A percentile compares a stretch with the other conserved stretches of the same genome.
These are phyloP conservation scores for Rhopilema esculentum DNA, from an alignment of 30 jellyfish, hydroid and myxozoan species.

Conservation along the genomic window DNA sequence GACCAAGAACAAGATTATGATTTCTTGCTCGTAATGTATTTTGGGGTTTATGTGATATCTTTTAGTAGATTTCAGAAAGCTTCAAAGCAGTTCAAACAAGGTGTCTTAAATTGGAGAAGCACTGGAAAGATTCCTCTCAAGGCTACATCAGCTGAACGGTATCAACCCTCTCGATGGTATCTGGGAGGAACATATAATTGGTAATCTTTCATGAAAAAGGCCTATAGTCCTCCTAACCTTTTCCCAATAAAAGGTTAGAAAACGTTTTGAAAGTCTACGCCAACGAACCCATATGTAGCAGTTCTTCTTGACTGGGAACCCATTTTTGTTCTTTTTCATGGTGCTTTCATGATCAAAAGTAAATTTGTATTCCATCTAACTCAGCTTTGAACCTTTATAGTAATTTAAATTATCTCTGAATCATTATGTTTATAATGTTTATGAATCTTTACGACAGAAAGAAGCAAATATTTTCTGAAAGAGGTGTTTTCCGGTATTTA, in stretches of 20 bases:
- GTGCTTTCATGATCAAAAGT: no score
- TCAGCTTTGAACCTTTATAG: background rate
- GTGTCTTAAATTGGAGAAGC: slow-evolving; percentile 30
- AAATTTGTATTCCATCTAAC: no score
- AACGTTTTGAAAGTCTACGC: background rate
- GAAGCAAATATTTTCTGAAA: background rate
- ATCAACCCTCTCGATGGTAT: slow-evolving; percentile 35
- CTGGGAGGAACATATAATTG: slow-evolving; percentile 29
- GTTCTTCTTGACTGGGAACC: no score
- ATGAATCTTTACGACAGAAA: background rate
- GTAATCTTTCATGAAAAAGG: background rate
- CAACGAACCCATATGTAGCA: background rate
- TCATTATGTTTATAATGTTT: background rate
- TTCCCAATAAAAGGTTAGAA: background rate
- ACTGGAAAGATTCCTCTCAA: slow-evolving; percentile 20
- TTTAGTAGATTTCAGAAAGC: slow-evolving; percentile 28
- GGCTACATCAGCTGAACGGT: slow-evolving; percentile 31
- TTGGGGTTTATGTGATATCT: slow-evolving; percentile 22
- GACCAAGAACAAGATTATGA: slow-evolving; percentile 8
- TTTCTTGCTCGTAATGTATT: slow-evolving; percentile 17
- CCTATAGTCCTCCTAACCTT: background rate
- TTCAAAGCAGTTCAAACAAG: slow-evolving; percentile 6
- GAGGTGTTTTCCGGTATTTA: background rate
- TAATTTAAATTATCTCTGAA: background rate
- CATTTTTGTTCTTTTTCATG: no score